Base-by-base conservation (phyloP, 1,140 invertebrate genomes). In the Lordiphosa clarofinis region DNA sequence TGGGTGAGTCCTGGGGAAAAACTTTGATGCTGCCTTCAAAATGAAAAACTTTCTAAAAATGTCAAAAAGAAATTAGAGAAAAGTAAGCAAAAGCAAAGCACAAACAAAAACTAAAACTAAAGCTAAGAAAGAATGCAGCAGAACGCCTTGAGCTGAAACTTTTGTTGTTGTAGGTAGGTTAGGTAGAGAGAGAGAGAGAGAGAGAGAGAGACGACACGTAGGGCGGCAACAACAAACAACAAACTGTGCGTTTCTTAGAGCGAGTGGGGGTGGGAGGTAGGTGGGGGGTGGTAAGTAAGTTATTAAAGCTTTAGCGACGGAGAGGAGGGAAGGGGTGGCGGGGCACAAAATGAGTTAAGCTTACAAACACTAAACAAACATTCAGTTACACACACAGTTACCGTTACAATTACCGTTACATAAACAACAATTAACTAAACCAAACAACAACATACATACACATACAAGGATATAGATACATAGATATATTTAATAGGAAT, bases 401-500 rank as follows among this genome's bases (percentile, higher is more conserved):
- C 42, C 28, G 13, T 67, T 67, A 67, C 64, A 67, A 58, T 66
- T 57, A 67, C 63, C 35, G 35, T 67, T 52, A 66, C 57, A 38
- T 50, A 12, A 63, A 31, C n/a, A 57, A 64, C 47, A 54, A 62
- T 39, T 47, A 62, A 58, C 62, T 66, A 67, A 67, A 35, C 43
- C 43, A 50, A 67, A 40, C 28, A 65, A 43, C 49, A 53, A 54
- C 33, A 42, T 15, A 39, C 35, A 55, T 49, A 67, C 28, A 48
- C 38, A 60, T n/a, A 28, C 15, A 38, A 63, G 42, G 9, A 12
- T 57, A 33, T 31, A 65, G 47, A 68, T 68, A 68, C 64, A 68
- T 68, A 68, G 64, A 68, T 68, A 68, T 68, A 68, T 68, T 48
- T 53, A 68, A 59, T 68, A 59, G 64, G 64, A 68, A 68, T 68